Evolutionary conservation across 1,140 invertebrate genomes (phyloP).

Genomic region (Ctenoplectra terminalis): DNA sequence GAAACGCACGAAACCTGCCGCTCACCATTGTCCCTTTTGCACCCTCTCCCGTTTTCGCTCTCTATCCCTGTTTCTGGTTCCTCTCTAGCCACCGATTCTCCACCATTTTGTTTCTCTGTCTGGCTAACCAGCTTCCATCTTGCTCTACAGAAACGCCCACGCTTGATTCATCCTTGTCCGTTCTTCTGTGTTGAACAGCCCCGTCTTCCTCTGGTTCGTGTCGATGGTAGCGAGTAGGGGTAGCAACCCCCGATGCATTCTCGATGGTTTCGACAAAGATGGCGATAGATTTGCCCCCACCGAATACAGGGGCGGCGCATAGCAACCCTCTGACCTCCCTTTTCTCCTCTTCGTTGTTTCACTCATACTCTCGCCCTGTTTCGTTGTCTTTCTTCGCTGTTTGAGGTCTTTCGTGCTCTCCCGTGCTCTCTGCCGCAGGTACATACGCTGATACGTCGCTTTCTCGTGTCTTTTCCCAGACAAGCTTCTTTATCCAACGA

Average conservation of each 20-base stretch:
- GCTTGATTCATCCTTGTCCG: slow-evolving; percentile 2
- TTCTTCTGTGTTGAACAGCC: not conserved
- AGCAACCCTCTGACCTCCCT: slow-evolving; percentile 47
- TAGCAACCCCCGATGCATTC: slow-evolving; percentile 31
- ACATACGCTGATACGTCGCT: slow-evolving; percentile 29
- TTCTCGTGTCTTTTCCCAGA: slow-evolving; percentile 18
- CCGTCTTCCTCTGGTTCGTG: slow-evolving; percentile 11
- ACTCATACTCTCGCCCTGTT: slow-evolving; percentile 8
- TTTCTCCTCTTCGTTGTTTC: slow-evolving; percentile 33
- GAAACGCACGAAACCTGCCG: slow-evolving; percentile 32
- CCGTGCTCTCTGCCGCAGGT: slow-evolving; percentile 25
- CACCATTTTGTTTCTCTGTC: slow-evolving; percentile 2
- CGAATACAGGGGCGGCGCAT: slow-evolving; percentile 32
- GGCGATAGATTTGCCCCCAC: slow-evolving; percentile 68
- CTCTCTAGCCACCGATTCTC: not conserved
- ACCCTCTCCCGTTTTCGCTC: not conserved
- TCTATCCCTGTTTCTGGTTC: not conserved
- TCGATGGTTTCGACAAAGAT: slow-evolving; percentile 47
- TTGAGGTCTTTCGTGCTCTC: too few species aligned
- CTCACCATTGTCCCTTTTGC: slow-evolving; percentile 1
- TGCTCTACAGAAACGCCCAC: slow-evolving; percentile 38
- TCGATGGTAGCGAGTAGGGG: not conserved
- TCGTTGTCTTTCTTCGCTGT: not conserved
- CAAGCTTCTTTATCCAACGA: slow-evolving; percentile 18
- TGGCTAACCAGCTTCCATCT: slow-evolving; percentile 31